phyloP scores from a whole-genome alignment of 1,140 invertebrate genomes.

The Monochamus saltuarius region DNA sequence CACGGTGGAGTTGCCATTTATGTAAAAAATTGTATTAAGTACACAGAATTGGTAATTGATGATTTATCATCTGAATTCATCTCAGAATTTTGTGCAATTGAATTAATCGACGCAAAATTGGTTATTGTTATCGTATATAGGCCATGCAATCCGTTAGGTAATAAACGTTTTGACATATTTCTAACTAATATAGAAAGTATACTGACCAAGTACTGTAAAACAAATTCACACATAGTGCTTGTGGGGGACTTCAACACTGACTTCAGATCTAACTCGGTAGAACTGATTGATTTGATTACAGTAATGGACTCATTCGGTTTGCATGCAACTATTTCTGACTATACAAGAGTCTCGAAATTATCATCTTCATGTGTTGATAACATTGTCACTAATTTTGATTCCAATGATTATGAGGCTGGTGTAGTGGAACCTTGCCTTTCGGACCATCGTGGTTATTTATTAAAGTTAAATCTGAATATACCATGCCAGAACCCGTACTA shows the following conservation, averaged over 20 bases:
- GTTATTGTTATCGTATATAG: slow-evolving; percentile 1
- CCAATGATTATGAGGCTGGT: background rate
- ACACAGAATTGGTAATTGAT: background rate
- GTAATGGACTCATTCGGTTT: background rate
- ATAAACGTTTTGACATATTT: background rate
- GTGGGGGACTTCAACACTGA: slow-evolving; percentile 4
- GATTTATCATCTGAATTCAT: background rate
- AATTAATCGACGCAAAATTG: background rate
- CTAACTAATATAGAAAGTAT: slow-evolving; percentile 3
- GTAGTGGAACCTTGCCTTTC: too few relatives aligned
- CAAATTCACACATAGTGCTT: background rate
- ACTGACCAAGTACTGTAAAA: background rate
- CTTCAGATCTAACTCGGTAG: background rate
- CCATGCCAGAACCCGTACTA: too few relatives aligned
- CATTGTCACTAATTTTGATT: slow-evolving; percentile 2
- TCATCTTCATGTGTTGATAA: slow-evolving; percentile 8
- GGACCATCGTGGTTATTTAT: too few relatives aligned
- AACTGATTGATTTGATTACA: background rate
- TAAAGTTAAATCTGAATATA: too few relatives aligned
- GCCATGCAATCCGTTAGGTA: background rate
- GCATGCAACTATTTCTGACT: slow-evolving; percentile 6
- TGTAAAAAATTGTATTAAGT: background rate
- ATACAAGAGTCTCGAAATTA: background rate
- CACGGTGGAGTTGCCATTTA: slow-evolving; percentile 6
- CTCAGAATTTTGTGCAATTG: slow-evolving; percentile 3